Base-by-base conservation (phyloP, 2,113 vertebrate species). In the Sceloporus tristichus region DNA sequence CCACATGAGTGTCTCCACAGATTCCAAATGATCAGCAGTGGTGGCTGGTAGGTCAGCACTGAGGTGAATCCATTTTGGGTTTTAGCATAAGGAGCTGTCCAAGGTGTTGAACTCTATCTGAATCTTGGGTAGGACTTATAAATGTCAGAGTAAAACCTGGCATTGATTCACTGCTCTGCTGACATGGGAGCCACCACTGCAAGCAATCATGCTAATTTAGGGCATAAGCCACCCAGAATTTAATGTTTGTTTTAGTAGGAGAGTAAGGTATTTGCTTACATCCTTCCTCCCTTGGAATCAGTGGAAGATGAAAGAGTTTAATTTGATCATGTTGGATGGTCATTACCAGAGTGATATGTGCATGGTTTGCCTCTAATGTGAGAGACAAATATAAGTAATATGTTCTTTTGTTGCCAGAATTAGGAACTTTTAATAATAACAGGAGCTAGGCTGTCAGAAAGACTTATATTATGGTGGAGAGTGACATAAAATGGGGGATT, bases 401-500 rank as follows among this genome's bases (percentile, higher is more conserved):
- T n/a, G n/a, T 0, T 18, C 0, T 59, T 90, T 2, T 4, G 25
- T 56, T 91, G 84, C 87, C 88, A 89, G 91, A 95, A 94, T 93
- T 91, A 91, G 76, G 91, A 89, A 91, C 89, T 90, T 91, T 94
- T 90, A 93, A 94, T 92, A 94, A 85, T 66, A 77, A 89, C 78
- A 29, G 83, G 84, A 92, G 85, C 92, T 92, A 92, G 82, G 53
- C 27, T 74, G 86, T 66, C 71, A 65, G 27, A 76, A 87, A 71
- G 74, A 59, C 74, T 86, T 92, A 38, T 85, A 25, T 93, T 90
- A 91, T 95, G 88, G 92, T 74, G 23, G 29, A 91, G 93, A 19
- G 84, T 91, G 90, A 90, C 91, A 89, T 93, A 94, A 96, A 96
- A 93, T 84, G 92, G 92, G 91, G 90, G 93, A 90, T 95, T 95